Base-by-base conservation (phyloP, 2,113 vertebrate genomes). In the Orthonyx spaldingii region DNA sequence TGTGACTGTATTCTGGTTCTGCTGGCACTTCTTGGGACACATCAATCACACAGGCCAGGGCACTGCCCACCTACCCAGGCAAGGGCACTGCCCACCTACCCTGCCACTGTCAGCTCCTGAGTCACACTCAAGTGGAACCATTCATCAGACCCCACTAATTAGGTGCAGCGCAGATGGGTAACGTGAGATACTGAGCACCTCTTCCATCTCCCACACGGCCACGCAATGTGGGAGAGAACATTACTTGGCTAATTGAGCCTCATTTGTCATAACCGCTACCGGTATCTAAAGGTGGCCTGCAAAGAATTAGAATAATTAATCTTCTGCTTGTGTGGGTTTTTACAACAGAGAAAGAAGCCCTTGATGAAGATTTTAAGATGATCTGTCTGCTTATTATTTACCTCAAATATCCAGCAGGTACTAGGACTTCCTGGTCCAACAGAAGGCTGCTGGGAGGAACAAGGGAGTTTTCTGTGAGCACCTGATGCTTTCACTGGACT, bases 301-400 rank as follows among this genome's bases (percentile, higher is more conserved):
- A 89, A 96, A 97, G 92, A 86, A 94, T 92, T 87, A 92, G 64
- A 92, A 90, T 90, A 94, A 95, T 96, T 93, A 90, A 96, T 95
- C 85, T 90, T 70, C 82, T 78, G 80, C 88, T 75, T 93, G 72
- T 81, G 79, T 83, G 82, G 75, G 83, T 72, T 95, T 96, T 93
- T 78, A 81, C 0, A 1, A 53, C 56, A 83, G 24, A 90, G 71
- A 81, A 93, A 76, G 56, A 80, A 83, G 50, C 42, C 13, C 33
- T 66, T 69, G 69, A 93, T 95, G 61, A 85, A 91, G 87, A 90
- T 90, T 91, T 96, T 90, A 90, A 87, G 81, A 96, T 82, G 37
- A 94, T 90, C 81, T 95, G 69, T 64, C 87, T 91, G 57, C 81
- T 93, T 94, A 53, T 91, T 94, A 90, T 96, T 93, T 92, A 93